Evolutionary conservation across 2,888 invertebrate species (phyloP), one percentile per base, ranked within the genome.

Genomic region (Amblyjoppa fuscipennis): DNA sequence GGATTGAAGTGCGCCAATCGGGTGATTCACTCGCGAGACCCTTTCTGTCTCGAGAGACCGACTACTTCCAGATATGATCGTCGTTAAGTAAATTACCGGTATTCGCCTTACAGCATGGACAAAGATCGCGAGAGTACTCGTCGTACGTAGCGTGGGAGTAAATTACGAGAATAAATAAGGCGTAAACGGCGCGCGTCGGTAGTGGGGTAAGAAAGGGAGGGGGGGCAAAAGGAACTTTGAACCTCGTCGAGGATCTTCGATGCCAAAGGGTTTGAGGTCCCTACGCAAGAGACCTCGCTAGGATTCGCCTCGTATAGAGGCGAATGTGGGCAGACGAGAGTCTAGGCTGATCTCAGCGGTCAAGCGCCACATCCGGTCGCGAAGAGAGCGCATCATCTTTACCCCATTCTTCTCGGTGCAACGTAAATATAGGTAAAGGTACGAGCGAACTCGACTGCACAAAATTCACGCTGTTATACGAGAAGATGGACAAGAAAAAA

Each of bases 101-200:
- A n/a, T 53, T 38, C 53, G 86, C 87, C 28, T 13, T 34, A 28
- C 61, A 1, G 88, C 86, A 88, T 80, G 86, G 7, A 20, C 2
- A 45, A 5, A 49, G 49, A 69, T 5, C 25, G 49, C 25, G 7
- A n/a, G 16, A 31, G 51, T 7, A n/a, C 49, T 13, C 31, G 34
- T 13, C n/a, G 11, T 56, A 71, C 71, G 71, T 38, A 86, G 90
- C 89, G 92, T 92, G 90, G 92, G 92, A 92, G 92, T 91, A 92
- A 92, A 92, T 92, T 91, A 92, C 91, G 91, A 89, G 91, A 91
- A 92, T 92, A 92, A 92, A 92, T 92, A 92, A 92, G 89, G 91
- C 91, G 90, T 89, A 91, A 92, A 90, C 90, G 91, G 89, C 87
- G 70, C 31, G 31, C 45, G 89, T 83, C 87, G 88, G 76, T 45